phyloP scores from a whole-genome alignment of 2,797 vertebrate species.

The Labeo calbasu region DNA sequence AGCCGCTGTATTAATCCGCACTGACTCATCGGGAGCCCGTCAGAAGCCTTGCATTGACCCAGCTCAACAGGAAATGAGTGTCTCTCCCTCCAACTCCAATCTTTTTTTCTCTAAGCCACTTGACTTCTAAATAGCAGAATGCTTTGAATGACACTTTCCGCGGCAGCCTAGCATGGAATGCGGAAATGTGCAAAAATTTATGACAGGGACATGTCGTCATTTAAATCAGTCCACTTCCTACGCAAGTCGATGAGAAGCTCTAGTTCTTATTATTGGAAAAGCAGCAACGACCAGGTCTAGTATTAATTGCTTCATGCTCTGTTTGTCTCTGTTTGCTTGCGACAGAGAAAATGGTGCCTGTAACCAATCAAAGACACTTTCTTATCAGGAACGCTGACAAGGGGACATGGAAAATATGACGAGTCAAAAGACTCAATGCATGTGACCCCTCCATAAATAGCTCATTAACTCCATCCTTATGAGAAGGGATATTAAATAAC shows the following conservation, averaged over 20 bases:
- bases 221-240: constrained; percentile 17
- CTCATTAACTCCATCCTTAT: constrained; percentile 39
- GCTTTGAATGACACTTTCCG: constrained; percentile 11
- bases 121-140: constrained; percentile 43
- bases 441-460: constrained; percentile 26
- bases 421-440: constrained; percentile 14
- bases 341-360: constrained; percentile 28
- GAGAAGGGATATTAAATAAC: constrained; percentile 23
- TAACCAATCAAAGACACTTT: constrained; percentile 34
- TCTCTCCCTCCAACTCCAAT: constrained; percentile 19
- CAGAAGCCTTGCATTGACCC: constrained; percentile 30
- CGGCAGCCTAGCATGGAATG: constrained; percentile 11
- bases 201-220: constrained; percentile 20
- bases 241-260: constrained; percentile 5
- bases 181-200: constrained; percentile 27
- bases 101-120: constrained; percentile 21
- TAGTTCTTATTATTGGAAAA: constrained; percentile 35
- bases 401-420: constrained; percentile 28
- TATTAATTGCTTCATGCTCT: constrained; percentile 41
- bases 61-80: constrained; percentile 55
- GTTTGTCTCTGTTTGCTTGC: constrained; percentile 3
- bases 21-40: constrained; percentile 46
- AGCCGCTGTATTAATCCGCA: constrained; percentile 44
- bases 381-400: constrained; percentile 21
- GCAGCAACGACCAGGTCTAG: constrained; percentile 14